These are phyloP conservation scores for Stichopus chloronotus DNA, from an alignment of 35 echinoderm and acorn worm species.

Conservation along the genomic window DNA sequence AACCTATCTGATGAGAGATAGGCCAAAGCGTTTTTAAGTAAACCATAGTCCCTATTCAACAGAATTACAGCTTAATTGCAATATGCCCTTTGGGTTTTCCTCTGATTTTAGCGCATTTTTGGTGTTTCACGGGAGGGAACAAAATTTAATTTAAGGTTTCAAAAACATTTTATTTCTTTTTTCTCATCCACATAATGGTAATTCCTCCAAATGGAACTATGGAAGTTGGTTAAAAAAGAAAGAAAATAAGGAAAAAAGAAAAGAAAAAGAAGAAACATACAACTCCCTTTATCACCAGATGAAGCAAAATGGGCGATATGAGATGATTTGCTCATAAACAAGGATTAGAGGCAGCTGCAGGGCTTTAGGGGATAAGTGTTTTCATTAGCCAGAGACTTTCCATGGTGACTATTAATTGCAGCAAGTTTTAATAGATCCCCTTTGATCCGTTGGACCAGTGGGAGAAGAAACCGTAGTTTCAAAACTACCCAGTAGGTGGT, in stretches of 20 bases:
- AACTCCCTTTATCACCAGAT: not conserved
- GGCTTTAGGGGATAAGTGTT: not conserved
- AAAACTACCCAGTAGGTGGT: not conserved
- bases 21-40: not conserved
- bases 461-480: not conserved
- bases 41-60: not conserved
- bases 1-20: not conserved
- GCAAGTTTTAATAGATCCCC: not conserved
- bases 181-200: not conserved
- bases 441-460: not conserved
- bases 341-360: not conserved
- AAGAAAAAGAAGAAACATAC: not conserved
- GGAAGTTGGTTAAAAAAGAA: not conserved
- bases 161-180: not conserved
- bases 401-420: not conserved
- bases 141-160: slow-evolving; percentile 34
- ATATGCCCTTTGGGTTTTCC: slow-evolving; percentile 31
- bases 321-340: not conserved
- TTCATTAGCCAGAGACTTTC: not conserved
- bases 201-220: not conserved
- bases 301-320: not conserved
- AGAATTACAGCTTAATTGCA: slow-evolving; percentile 39
- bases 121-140: slow-evolving; percentile 11
- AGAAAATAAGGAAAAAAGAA: not conserved
- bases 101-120: slow-evolving; percentile 44